Evolutionary conservation across 2,888 invertebrate species (phyloP), one percentile per base, ranked within the genome.

Genomic region (Polyommatus iphigenia): DNA sequence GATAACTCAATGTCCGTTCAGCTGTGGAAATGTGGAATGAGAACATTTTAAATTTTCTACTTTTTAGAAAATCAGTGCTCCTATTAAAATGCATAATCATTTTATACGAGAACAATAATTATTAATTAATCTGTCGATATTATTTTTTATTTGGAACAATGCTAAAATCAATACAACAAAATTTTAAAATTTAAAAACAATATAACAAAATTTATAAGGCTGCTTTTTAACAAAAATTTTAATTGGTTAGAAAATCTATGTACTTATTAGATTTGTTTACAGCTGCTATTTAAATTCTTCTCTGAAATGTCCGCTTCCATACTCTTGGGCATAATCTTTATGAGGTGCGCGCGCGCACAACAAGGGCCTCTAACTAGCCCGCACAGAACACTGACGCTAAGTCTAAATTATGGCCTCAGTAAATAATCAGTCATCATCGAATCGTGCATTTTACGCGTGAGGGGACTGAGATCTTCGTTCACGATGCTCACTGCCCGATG

Each of bases 341-440:
- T 84, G 84, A 82, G 83, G 85, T 86, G 89, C 89, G 90, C 90
- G 88, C 89, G 88, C 89, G 86, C 91, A 85, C 87, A 92, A 93
- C 93, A 94, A 94, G 93, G 90, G 90, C 87, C 83, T 82, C 90
- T 94, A 93, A 94, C 93, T 91, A 94, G 93, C 84, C 89, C 85
- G 86, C 87, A 86, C 89, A 88, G 87, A 86, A 86, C 85, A 86
- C 88, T 87, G 89, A 89, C 88, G 87, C 87, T 92, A 87, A 92
- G 87, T 87, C 89, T 91, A 92, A 93, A 91, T 91, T 90, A 91
- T 90, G 87, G 86, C 89, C 84, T 83, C 80, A 75, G 78, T 81
- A 87, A 90, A 90, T 91, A 91, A 93, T 93, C 90, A 90, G 88
- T 89, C 88, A 85, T 85, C 84, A 84, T 83, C 83, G 80, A 81